Evolutionary conservation across 2,797 vertebrate genomes (phyloP).

Genomic region (Cuculus canorus): DNA sequence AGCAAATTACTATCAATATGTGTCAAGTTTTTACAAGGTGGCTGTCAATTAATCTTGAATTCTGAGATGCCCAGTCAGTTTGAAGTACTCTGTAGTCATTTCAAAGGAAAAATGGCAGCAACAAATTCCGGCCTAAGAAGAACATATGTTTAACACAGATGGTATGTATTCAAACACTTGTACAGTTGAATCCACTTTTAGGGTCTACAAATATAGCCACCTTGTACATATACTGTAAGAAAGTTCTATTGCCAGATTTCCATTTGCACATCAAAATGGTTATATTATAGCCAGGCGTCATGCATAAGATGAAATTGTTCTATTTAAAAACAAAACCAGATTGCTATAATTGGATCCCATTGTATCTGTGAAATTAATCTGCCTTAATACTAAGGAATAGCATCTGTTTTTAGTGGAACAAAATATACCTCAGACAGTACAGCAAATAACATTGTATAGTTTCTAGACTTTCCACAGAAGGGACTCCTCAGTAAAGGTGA

Average conservation of each 20-base stretch:
- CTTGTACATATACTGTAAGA: constrained; percentile 30
- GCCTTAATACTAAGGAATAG: constrained; percentile 31
- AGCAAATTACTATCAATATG: neutral
- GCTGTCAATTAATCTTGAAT: neutral
- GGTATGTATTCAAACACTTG: constrained; percentile 44
- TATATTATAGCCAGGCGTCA: constrained; percentile 9
- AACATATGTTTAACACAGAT: constrained; percentile 51
- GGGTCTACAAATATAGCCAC: constrained; percentile 43
- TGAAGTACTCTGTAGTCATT: neutral
- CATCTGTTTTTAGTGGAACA: constrained; percentile 59
- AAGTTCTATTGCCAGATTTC: constrained; percentile 49
- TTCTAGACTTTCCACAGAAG: constrained; percentile 37
- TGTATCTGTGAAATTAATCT: constrained; percentile 63
- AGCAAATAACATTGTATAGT: neutral
- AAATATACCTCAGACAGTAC: constrained; percentile 27
- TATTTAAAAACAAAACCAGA: constrained; percentile 59
- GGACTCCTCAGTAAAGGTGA: constrained; percentile 45
- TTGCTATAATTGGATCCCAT: constrained; percentile 40
- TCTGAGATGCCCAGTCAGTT: neutral
- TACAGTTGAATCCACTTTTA: constrained; percentile 41
- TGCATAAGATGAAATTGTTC: constrained; percentile 19
- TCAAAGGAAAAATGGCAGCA: neutral
- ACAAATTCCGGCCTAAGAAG: constrained; percentile 25
- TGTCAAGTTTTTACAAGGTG: neutral
- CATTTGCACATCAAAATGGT: constrained; percentile 54